These are phyloP conservation scores for Epizoanthus rinbou DNA, from an alignment of 92 coral and sea anemone species.

Conservation along the genomic window DNA sequence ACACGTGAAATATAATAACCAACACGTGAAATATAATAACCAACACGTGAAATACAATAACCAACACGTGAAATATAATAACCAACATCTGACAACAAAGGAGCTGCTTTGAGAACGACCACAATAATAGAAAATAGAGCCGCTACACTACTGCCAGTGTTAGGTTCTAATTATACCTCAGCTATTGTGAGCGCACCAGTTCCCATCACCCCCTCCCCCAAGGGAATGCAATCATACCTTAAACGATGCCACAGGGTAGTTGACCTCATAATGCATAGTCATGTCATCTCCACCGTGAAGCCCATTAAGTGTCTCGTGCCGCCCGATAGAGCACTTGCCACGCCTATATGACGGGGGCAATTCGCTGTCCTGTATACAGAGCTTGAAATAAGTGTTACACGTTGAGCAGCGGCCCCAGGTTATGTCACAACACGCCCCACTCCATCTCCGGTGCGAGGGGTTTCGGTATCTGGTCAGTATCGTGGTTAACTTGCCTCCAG, in stretches of 20 bases:
- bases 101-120: too few relatives aligned
- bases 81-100: too few relatives aligned
- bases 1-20: too few relatives aligned
- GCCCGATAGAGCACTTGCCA: conserved; percentile 19
- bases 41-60: too few relatives aligned
- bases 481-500: conserved; percentile 8
- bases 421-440: conserved; percentile 33
- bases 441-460: conserved; percentile 44
- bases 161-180: background rate
- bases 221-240: conserved; percentile 12
- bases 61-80: too few relatives aligned
- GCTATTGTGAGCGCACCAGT: background rate
- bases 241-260: conserved; percentile 25
- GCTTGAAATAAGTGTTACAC: conserved; percentile 47
- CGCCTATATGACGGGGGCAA: conserved; percentile 6
- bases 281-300: conserved; percentile 37
- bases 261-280: conserved; percentile 20
- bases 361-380: conserved; percentile 32
- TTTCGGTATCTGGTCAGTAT: conserved; percentile 24
- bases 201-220: background rate
- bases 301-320: conserved; percentile 11
- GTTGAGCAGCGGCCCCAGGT: conserved; percentile 33
- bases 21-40: too few relatives aligned
- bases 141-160: too few relatives aligned
- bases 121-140: too few relatives aligned